Evolutionary conservation across 2,888 invertebrate genomes (phyloP).

Genomic region (Carabus problematicus): DNA sequence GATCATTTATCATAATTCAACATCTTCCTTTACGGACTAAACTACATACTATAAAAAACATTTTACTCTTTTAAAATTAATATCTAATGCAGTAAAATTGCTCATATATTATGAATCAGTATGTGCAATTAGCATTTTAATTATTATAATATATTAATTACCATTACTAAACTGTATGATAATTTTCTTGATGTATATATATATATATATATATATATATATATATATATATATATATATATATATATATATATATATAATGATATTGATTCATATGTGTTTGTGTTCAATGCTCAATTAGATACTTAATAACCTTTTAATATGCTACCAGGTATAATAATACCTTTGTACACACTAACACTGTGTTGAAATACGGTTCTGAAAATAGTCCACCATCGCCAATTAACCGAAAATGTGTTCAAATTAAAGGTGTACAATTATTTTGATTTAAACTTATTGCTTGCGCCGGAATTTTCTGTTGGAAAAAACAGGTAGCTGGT

Average conservation of each 20-base stretch:
- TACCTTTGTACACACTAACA: not conserved
- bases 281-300: not conserved
- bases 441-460: slow-evolving; percentile 1
- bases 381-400: not conserved
- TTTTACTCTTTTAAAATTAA: no score
- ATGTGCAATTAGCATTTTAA: slow-evolving; percentile 2
- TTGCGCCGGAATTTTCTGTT: not conserved
- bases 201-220: slow-evolving; percentile 1
- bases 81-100: no score
- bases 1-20: no score
- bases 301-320: not conserved
- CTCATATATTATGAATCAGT: not conserved
- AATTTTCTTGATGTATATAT: no score
- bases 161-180: not conserved
- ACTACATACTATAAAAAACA: no score
- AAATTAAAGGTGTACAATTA: slow-evolving; percentile 9
- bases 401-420: slow-evolving; percentile 18
- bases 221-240: not conserved
- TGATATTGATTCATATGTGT: not conserved
- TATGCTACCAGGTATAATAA: no score
- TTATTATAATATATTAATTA: not conserved
- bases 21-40: no score
- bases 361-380: not conserved
- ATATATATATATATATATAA: no score
- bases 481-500: slow-evolving; percentile 11